Base-by-base conservation (phyloP, 2,797 vertebrate species). In the Cynodonichthys magdalenae region DNA sequence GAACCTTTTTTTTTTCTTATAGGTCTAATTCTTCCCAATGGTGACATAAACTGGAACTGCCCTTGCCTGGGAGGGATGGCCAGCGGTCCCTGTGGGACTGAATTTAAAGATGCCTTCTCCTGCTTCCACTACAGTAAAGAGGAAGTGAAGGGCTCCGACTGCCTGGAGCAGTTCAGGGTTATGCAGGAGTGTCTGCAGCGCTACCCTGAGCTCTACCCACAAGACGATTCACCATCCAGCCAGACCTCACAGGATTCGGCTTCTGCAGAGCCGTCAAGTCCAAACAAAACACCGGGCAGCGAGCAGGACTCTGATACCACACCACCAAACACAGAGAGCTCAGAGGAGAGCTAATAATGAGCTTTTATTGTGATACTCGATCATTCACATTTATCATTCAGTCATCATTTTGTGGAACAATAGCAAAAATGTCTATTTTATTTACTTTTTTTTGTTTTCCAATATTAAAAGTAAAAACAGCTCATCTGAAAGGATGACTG, bases 41-140 rank as follows among this genome's bases (percentile, higher is more conserved):
- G 96, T 71, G 95, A 96, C 51, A 96, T 98, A 79, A 98, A 97
- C 80, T 98, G 97, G 96, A 97, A 96, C 87, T 97, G 96, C 77
- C 96, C 96, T 0, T 97, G 96, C 68, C 92, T 98, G 49, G 96
- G 95, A 2, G 96, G 96, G 44, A 96, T 98, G 96, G 96, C 96
- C 59, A 96, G 96, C 1, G 95, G 96, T 60, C 96, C 96, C 20
- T 97, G 96, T 74, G 96, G 96, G 64, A 94, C 95, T 42, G 95
- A 96, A 69, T 98, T 98, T 87, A 98, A 97, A 75, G 94, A 96
- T 0, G 96, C 96, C 68, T 98, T 98, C 87, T 97, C 96, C 82
- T 98, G 97, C 86, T 98, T 98, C 87, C 95, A 97, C 90, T 93
- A 96, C 51, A 98, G 96, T 86, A 93, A 91, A 46, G 95, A 96